Evolutionary conservation across 92 coral and sea anemone species (phyloP), one percentile per base, ranked within the genome.

Genomic region (Heteractis magnifica): DNA sequence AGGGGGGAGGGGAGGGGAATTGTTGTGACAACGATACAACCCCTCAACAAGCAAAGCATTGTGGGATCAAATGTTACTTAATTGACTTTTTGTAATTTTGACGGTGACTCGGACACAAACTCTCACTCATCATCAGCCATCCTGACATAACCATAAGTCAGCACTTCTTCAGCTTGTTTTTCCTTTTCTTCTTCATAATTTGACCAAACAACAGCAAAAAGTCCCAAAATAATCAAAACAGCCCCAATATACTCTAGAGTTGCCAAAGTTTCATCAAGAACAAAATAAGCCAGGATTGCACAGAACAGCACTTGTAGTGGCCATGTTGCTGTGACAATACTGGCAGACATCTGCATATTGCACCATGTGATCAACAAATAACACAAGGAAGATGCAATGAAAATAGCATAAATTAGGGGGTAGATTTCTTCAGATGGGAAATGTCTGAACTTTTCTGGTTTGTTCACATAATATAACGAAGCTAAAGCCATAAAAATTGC

Each of bases 251-350:
- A 91, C 75, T 91, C 90, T 78, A 91, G 20, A 0, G 79, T 64
- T 4, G 86, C 84, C 83, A 93, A 77, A 60, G 78, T 84, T 79
- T 93, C 97, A 68, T 87, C 97, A 77, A 93, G 85, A 44, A 93
- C 79, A 68, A 93, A 73, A 62, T 93, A 93, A 10, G 97, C 83
- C 86, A 93, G 83, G 49, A 93, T 49, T 51, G 91, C 92, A 87
- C 97, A 93, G 83, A 93, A 93, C 60, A 93, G 77, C 4, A 91
- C 94, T 79, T 93, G 97, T 15, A 93, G 77, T 14, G 97, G 97
- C 92, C 94, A 93, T 53, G 97, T 93, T 11, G 97, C 97, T 62
- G 97, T 93, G 74, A 93, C 94, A 8, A 91, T 56, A 3, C 94
- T 91, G 11, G 97, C 93, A 16, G 92, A 93, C 10, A 93, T 87